Evolutionary conservation across 2,888 invertebrate species (phyloP).

Genomic region (Ectemnius continuus): DNA sequence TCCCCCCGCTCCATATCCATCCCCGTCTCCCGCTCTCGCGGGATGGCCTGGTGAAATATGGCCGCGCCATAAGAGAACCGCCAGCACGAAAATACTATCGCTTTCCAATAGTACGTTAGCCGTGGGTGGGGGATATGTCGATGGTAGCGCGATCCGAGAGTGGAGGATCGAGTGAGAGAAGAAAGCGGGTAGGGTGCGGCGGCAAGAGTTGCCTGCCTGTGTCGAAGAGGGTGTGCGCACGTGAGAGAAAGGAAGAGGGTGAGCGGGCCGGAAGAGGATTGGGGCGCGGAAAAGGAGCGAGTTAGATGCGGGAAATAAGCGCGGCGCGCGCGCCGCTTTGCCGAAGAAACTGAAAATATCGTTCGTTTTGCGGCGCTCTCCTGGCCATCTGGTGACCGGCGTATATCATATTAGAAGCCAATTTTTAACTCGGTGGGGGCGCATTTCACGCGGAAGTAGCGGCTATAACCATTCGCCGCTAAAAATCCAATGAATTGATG

Average conservation of each 20-base stretch:
- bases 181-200: slow-evolving; percentile 13
- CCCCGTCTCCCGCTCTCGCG: slow-evolving; percentile 10
- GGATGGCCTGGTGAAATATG: slow-evolving; percentile 63
- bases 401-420: slow-evolving; percentile 74
- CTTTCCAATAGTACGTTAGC: slow-evolving; percentile 70
- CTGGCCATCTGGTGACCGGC: slow-evolving; percentile 69
- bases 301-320: slow-evolving; percentile 20
- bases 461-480: slow-evolving; percentile 61
- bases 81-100: slow-evolving; percentile 70
- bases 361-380: slow-evolving; percentile 64
- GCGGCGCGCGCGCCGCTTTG: not conserved
- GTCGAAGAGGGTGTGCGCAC: slow-evolving; percentile 28
- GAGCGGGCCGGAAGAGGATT: not conserved
- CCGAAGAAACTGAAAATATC: slow-evolving; percentile 61
- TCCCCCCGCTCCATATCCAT: slow-evolving; percentile 19
- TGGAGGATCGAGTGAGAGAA: slow-evolving; percentile 15
- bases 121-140: slow-evolving; percentile 32
- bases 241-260: slow-evolving; percentile 6
- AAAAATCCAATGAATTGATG: slow-evolving; percentile 66
- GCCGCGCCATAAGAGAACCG: slow-evolving; percentile 64
- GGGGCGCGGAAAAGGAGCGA: not conserved
- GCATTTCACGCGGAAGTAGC: slow-evolving; percentile 64
- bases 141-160: slow-evolving; percentile 27
- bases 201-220: slow-evolving; percentile 13
- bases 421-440: slow-evolving; percentile 71